Evolutionary conservation across 37 sponge, comb jelly and placozoan species (phyloP).

Genomic region (Halichondria panicea): DNA sequence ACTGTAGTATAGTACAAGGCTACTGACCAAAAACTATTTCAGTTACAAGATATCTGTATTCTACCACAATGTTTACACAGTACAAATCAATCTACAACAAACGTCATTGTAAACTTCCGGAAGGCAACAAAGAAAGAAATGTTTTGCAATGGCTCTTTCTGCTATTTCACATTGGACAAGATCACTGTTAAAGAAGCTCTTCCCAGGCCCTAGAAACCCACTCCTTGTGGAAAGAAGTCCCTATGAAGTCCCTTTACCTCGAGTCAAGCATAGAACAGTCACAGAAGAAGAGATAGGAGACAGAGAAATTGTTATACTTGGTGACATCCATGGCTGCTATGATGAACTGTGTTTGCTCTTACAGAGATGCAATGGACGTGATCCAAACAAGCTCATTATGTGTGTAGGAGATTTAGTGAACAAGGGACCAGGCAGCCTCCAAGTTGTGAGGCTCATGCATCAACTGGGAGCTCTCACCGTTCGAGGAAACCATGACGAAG

Average conservation of each 20-base stretch:
- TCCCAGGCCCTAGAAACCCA: conserved; percentile 34
- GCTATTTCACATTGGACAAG: too few species aligned
- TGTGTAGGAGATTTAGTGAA: conserved; percentile 88
- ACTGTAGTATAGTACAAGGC: too few species aligned
- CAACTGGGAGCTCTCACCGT: conserved; percentile 59
- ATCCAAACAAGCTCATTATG: conserved; percentile 34
- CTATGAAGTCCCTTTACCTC: conserved; percentile 64
- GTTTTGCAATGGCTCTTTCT: too few species aligned
- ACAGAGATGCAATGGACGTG: conserved; percentile 21
- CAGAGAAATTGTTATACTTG: conserved; percentile 59
- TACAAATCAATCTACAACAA: too few species aligned
- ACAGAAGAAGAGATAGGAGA: conserved; percentile 61
- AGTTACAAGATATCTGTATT: too few species aligned
- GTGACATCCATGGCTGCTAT: conserved; percentile 88
- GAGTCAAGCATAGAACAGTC: conserved; percentile 21
- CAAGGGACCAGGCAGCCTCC: conserved; percentile 77
- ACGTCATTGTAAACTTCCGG: too few species aligned
- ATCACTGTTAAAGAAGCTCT: conserved; percentile 9
- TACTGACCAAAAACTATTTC: too few species aligned
- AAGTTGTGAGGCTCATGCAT: conserved; percentile 57
- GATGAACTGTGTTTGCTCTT: conserved; percentile 76
- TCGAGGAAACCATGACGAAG: conserved; percentile 86
- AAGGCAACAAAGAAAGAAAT: too few species aligned
- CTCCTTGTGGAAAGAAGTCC: conserved; percentile 46
- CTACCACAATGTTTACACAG: too few species aligned